Evolutionary conservation across 2,797 vertebrate genomes (phyloP), one percentile per base, ranked within the genome.

Genomic region (Acrossocheilus wenchowensis): DNA sequence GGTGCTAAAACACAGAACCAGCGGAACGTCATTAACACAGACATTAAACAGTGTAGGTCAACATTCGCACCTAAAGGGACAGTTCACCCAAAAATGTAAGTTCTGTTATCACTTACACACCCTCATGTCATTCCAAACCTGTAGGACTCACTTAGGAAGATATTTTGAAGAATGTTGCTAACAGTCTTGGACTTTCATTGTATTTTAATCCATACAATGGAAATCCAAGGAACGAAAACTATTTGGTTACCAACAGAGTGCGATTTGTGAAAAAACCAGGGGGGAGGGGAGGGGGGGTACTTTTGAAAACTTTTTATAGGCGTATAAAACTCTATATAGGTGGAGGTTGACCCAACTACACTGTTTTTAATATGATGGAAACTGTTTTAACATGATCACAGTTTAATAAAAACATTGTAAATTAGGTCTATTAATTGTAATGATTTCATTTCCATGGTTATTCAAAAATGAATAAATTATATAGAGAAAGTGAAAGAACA

Each of bases 1-100:
- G 98, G 89, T 99, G 99, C 98, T 99, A 91, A 36, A 72, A 81
- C 36, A 62, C 69, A 78, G 1, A 78, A 23, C 1, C 4, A 62
- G 36, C 19, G 50, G 21, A 77, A 8, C 2, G 5, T 48, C 71
- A 77, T 3, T 21, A 26, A 23, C 8, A 64, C 68, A 34, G 14
- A 54, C 15, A 17, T 50, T 34, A 34, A 50, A 75, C 45, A 6
- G 17, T 1, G 0, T 1, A 54, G 19, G 19, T 39, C 21, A 23
- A 77, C 19, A 77, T 36, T 30, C 14, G 48, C 2, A 21, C 74
- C 21, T 77, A 77, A 54, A 64, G n/a, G 62, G 12, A 14, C 26
- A 64, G n/a, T 64, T 64, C 4, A 60, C 10, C 2, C 26, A 64
- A 30, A 64, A 64, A 30, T 7, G 9, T 0, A 30, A 66, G 11